Base-by-base conservation (phyloP, 2,113 vertebrate genomes). In the Kryptolebias marmoratus region DNA sequence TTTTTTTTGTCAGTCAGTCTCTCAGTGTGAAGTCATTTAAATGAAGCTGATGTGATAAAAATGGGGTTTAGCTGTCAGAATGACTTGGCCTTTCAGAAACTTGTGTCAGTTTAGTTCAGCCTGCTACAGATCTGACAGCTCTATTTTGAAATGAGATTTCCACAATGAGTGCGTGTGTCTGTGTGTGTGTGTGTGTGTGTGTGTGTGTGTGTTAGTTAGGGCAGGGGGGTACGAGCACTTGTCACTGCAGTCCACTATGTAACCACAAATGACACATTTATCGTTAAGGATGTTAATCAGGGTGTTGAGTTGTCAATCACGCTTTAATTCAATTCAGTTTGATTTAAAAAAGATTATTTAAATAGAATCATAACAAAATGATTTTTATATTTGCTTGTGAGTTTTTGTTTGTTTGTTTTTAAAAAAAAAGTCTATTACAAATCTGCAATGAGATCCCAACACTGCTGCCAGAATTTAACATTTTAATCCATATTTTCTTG, bases 41-140 rank as follows among this genome's bases (percentile, higher is more conserved):
- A 54, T 65, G 68, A 48, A 73, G 56, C 47, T 79, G 54, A 79
- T 61, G 59, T 22, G 72, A 79, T 77, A 67, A 59, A 71, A 74
- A 79, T 13, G 68, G 32, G 42, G 13, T 77, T 75, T 59, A 67
- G 58, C 72, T 71, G 69, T 79, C 73, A 73, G 22, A 70, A 5
- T 16, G 56, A 59, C 60, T 67, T 77, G 73, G 75, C 55, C 71
- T 77, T 73, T 84, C 68, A 75, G 67, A 78, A 68, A 67, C 28
- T 22, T 62, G 59, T 28, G 27, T 68, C 59, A 76, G 76, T 56
- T 66, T 59, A 64, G 64, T 59, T 76, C 59, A 73, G 77, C 58
- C 62, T 0, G 61, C 58, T 55, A 64, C 71, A n/a, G 36, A 48
- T 71, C 69, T 65, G 77, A 77, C 75, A 75, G 58, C 69, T 68